Evolutionary conservation across 2,888 invertebrate species (phyloP), one percentile per base, ranked within the genome.

Genomic region (Eumerus sabulonum): DNA sequence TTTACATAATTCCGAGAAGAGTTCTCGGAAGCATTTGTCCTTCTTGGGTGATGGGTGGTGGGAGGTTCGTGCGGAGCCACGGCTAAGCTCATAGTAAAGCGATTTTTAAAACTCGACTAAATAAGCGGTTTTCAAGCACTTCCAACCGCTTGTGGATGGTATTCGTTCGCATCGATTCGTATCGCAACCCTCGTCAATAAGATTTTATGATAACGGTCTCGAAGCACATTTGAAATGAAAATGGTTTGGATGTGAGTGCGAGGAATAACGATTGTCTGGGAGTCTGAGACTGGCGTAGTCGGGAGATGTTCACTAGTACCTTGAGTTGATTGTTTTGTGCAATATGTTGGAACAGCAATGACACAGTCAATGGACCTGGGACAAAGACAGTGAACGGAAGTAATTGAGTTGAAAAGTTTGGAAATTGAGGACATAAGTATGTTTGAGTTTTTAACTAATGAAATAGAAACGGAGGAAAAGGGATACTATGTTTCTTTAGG

Each of bases 71-170:
- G 7, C 27, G 27, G 7, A 27, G 27, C 27, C 27, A 2, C 38
- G 57, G 56, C 62, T 62, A 62, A 67, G 63, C 72, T 72, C 72
- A 77, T 77, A 73, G 67, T 67, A 59, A 63, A 76, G 42, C 53
- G 70, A 64, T 76, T 76, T 76, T 47, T 42, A 47, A 76, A 76
- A 54, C 64, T 72, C 57, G 57, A 77, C 67, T 73, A 67, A 67
- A 67, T 67, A 67, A 73, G 63, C 63, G 77, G 42, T 73, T 40
- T 40, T 40, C 27, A 9, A 40, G 40, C 9, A 27, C 27, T 4
- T 67, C 44, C 59, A 60, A 54, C 45, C 51, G 14, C 63, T 35
- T 18, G 18, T n/a, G 16, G 17, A 13, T 53, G 64, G 59, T 63
- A 17, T 16, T n/a, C 18, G 3, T 38, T 9, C 13, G 7, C 42